phyloP scores from a whole-genome alignment of 2,113 vertebrate genomes.

The Austrofundulus limnaeus region DNA sequence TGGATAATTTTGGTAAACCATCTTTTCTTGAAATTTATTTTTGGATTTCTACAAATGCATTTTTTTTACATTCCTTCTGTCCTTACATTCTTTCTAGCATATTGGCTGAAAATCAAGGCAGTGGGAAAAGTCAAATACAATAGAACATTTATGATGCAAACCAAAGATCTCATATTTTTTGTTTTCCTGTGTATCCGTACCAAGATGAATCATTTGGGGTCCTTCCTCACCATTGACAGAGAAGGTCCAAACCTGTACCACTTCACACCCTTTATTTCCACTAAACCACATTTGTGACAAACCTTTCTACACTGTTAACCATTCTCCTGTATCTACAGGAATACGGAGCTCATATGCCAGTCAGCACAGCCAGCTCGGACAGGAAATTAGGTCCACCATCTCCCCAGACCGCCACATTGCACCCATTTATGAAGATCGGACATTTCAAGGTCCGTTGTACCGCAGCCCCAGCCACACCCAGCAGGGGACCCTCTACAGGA shows the following conservation, averaged over 20 bases:
- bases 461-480: conserved; percentile 88
- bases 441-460: conserved; percentile 91
- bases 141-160: too few species aligned
- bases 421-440: conserved; percentile 93
- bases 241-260: not conserved
- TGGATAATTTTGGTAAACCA: too few species aligned
- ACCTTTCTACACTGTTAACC: not conserved
- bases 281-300: not conserved
- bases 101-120: too few species aligned
- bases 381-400: conserved; percentile 86
- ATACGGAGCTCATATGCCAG: conserved; percentile 91
- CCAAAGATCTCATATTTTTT: too few species aligned
- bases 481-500: conserved; percentile 86
- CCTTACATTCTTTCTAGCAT: too few species aligned
- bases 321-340: conserved; percentile 71
- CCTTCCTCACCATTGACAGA: too few species aligned
- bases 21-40: not conserved
- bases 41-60: not conserved
- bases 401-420: conserved; percentile 93
- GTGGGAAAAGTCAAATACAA: too few species aligned
- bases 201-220: too few species aligned
- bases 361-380: conserved; percentile 92
- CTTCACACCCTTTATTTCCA: not conserved
- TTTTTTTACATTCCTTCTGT: too few species aligned
- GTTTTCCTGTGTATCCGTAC: too few species aligned